phyloP scores from a whole-genome alignment of 2,888 invertebrate species.

The Agrochola litura region DNA sequence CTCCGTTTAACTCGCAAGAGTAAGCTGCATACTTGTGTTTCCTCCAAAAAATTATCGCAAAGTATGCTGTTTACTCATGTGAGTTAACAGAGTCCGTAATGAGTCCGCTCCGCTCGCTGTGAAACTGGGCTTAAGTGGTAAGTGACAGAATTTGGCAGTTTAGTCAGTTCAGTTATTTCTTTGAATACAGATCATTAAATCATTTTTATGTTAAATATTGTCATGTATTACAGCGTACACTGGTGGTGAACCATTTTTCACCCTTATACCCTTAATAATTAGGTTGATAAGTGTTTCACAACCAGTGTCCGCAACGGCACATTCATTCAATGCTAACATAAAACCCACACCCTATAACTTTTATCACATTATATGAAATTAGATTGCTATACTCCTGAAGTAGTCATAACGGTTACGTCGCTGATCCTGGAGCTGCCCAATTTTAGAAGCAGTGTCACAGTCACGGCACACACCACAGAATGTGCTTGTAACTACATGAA shows the following conservation, averaged over 20 bases:
- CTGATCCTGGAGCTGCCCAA: constrained; percentile 92
- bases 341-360: constrained; percentile 46
- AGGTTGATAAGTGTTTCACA: too few species aligned
- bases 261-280: too few species aligned
- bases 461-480: constrained; percentile 93
- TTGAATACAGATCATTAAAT: constrained; percentile 29
- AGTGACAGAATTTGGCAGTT: too few species aligned
- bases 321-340: constrained; percentile 3
- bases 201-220: constrained; percentile 3
- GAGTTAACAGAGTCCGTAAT: too few species aligned
- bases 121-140: too few species aligned
- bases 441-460: constrained; percentile 91
- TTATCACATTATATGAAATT: constrained; percentile 28
- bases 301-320: too few species aligned
- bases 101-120: too few species aligned
- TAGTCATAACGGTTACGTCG: constrained; percentile 86
- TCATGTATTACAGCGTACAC: not conserved
- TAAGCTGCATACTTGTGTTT: too few species aligned
- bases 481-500: constrained; percentile 92
- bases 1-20: too few species aligned
- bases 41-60: too few species aligned
- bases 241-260: too few species aligned
- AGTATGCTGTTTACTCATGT: too few species aligned
- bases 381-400: constrained; percentile 79
- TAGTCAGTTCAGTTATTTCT: not conserved